Base-by-base conservation (phyloP, 2,113 vertebrate genomes). In the Podarcis cretensis region DNA sequence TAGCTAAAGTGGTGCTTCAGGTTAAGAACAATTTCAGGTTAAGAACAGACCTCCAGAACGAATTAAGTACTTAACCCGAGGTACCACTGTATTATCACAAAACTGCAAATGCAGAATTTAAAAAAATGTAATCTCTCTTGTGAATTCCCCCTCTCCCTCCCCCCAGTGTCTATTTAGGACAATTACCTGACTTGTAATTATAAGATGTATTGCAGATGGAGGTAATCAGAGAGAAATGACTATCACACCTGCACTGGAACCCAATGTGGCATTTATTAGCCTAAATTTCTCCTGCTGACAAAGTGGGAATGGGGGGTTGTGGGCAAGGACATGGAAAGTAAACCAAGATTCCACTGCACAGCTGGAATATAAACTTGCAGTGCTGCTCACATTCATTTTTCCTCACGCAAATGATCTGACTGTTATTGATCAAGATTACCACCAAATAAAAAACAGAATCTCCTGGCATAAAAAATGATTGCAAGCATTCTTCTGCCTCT, bases 201-300 rank as follows among this genome's bases (percentile, higher is more conserved):
- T 85, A 92, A 94, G 91, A 93, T 91, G 84, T 86, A 86, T 87
- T 92, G 87, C 94, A 95, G 90, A 94, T 93, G 94, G 86, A 92
- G 89, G 91, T 93, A 88, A 95, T 95, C 94, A 94, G 94, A 89
- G 92, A 81, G 78, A 93, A 91, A 96, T 92, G 93, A 78, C 87
- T 94, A 95, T 95, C 93, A 94, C 95, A 96, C 95, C 94, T 96
- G 94, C 91, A 89, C 32, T 95, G 87, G 93, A 95, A 94, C 79
- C 91, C 94, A 93, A 92, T 94, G 94, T 96, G 95, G 90, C 75
- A 95, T 94, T 91, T 95, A 95, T 96, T 94, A 95, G 85, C 80
- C 10, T 71, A 92, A 95, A 95, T 96, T 95, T 88, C 86, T 93
- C 93, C 90, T 92, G 91, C 91, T 93, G 92, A 95, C 94, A 94